Conservation (phyloP, 2,888 invertebrate genomes). For the Amphipyra berbera region DNA sequence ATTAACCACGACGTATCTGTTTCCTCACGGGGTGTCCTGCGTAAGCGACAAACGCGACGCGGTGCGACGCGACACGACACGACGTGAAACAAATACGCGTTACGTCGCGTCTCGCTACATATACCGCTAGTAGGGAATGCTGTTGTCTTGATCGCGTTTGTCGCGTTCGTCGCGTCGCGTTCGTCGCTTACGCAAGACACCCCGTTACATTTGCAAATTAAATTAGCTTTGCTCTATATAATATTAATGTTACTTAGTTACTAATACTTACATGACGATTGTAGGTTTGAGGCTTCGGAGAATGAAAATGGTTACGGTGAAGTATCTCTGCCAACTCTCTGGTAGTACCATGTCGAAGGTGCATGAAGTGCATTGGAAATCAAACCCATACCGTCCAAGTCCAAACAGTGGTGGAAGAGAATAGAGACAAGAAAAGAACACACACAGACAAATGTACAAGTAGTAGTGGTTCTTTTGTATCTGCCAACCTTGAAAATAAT, state of each 20-base stretch:
- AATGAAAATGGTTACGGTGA: slow-evolving; percentile 72
- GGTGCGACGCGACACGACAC: no score
- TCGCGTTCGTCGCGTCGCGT: no score
- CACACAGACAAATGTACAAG: slow-evolving; percentile 72
- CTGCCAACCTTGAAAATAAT: slow-evolving; percentile 75
- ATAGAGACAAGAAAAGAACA: slow-evolving; percentile 76
- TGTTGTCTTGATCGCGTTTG: no score
- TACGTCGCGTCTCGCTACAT: no score
- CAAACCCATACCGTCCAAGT: slow-evolving; percentile 78
- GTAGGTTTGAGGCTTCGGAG: slow-evolving; percentile 80
- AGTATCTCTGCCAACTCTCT: slow-evolving; percentile 68
- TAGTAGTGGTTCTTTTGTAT: slow-evolving; percentile 74
- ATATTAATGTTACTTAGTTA: background rate
- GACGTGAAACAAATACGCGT: no score
- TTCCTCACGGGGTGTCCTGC: no score
- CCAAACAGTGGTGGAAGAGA: slow-evolving; percentile 78
- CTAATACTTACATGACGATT: slow-evolving; percentile 77
- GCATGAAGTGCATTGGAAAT: slow-evolving; percentile 81
- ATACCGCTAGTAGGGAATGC: no score
- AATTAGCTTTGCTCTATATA: no score
- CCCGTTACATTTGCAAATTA: no score
- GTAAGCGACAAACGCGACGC: no score
- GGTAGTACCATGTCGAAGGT: slow-evolving; percentile 80
- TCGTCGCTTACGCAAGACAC: no score
- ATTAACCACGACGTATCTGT: slow-evolving; percentile 5